A percentile compares a stretch with the other conserved stretches of the same genome.
Evolutionary conservation across 2,888 invertebrate species (phyloP).

Genomic region (Heliconius hortense): DNA sequence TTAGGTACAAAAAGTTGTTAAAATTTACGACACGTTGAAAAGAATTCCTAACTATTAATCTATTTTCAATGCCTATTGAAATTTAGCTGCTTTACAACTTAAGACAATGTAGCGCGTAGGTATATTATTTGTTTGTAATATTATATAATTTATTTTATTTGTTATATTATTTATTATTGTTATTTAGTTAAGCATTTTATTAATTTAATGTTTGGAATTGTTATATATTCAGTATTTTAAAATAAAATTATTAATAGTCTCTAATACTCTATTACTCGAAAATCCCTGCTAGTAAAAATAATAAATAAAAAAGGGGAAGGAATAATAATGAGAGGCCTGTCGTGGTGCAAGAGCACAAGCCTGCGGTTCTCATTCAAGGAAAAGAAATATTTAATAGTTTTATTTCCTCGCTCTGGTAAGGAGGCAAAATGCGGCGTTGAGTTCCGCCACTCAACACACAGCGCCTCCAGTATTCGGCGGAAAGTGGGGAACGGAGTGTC

Average conservation of each 20-base stretch:
- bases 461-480: too few relatives aligned
- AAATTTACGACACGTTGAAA: conserved; percentile 11
- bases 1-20: conserved; percentile 17
- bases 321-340: too few relatives aligned
- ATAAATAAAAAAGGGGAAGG: background rate
- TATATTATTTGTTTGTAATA: conserved; percentile 23
- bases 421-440: background rate
- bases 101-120: conserved; percentile 23
- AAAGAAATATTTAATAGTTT: too few relatives aligned
- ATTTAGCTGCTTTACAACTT: conserved; percentile 28
- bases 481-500: too few relatives aligned
- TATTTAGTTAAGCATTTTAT: conserved; percentile 35
- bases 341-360: too few relatives aligned
- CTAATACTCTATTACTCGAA: background rate
- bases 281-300: background rate
- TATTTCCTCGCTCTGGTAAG: too few relatives aligned
- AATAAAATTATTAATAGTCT: conserved; percentile 38
- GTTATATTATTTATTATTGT: conserved; percentile 30
- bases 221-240: conserved; percentile 36
- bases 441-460: background rate
- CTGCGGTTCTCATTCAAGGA: too few relatives aligned
- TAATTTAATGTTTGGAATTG: conserved; percentile 40
- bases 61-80: conserved; percentile 20
- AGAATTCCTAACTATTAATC: conserved; percentile 9
- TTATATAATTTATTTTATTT: conserved; percentile 34